These are phyloP conservation scores for Scopus umbretta DNA, from an alignment of 2,113 vertebrate genomes.

Conservation along the genomic window DNA sequence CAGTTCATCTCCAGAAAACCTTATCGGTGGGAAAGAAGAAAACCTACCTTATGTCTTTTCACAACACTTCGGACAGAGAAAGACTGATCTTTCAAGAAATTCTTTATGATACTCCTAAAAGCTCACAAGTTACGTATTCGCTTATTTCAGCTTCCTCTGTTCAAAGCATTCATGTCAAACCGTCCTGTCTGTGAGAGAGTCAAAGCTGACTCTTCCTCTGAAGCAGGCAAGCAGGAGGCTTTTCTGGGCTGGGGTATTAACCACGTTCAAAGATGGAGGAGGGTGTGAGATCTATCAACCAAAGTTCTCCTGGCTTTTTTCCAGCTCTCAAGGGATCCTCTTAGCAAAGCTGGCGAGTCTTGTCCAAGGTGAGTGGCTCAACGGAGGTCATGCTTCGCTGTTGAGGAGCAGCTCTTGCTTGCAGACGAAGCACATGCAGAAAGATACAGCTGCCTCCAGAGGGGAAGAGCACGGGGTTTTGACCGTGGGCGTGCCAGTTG, in stretches of 20 bases:
- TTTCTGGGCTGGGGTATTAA: not conserved
- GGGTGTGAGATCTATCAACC: not conserved
- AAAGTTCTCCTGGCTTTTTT: not conserved
- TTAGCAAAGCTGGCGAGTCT: not conserved
- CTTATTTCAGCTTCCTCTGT: not conserved
- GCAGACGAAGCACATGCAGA: rapidly evolving
- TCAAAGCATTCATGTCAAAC: not conserved
- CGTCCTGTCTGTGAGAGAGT: not conserved
- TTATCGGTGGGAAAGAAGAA: not conserved
- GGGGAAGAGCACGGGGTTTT: not conserved
- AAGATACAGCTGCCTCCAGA: not conserved
- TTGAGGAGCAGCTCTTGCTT: not conserved
- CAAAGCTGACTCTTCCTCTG: not conserved
- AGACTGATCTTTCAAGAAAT: not conserved
- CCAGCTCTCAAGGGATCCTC: not conserved
- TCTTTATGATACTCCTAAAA: not conserved
- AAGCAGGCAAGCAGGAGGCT: not conserved
- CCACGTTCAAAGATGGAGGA: not conserved
- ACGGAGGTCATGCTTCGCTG: not conserved
- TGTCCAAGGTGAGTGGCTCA: not conserved
- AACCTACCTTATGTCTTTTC: not conserved
- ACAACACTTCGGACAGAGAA: not conserved
- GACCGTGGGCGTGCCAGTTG: no score
- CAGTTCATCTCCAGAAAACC: not conserved
- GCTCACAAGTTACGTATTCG: not conserved